Evolutionary conservation across 2,797 vertebrate species (phyloP).

Genomic region (Semaprochilodus insignis): DNA sequence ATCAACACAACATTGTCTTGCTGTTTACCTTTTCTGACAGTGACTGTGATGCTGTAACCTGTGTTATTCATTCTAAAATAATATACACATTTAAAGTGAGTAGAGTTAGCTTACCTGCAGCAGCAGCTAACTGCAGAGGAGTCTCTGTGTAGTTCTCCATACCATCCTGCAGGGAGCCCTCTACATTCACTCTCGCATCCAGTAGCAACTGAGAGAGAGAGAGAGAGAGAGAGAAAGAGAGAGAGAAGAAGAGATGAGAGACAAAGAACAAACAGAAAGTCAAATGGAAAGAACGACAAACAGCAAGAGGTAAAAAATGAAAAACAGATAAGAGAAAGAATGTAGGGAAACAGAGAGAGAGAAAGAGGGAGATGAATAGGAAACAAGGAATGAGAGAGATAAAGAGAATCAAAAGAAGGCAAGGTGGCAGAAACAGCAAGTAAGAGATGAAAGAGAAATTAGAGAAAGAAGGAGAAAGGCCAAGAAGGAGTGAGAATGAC

Average conservation of each 20-base stretch:
- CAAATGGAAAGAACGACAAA: background rate
- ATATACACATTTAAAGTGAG: too few relatives aligned
- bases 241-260: background rate
- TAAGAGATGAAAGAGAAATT: conserved; percentile 10
- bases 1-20: background rate
- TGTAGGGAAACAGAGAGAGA: background rate
- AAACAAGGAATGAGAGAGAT: conserved; percentile 51
- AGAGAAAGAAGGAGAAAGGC: background rate
- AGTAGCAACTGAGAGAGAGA: conserved; percentile 85
- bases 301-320: background rate
- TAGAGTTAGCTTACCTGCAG: conserved; percentile 84
- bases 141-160: conserved; percentile 99
- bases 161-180: conserved; percentile 92
- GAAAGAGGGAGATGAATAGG: background rate
- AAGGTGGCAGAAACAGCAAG: background rate
- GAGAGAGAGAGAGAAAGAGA: conserved; percentile 19
- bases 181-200: conserved; percentile 93
- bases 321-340: background rate
- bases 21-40: background rate
- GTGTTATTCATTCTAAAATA: too few relatives aligned
- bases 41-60: background rate
- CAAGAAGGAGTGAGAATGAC: conserved; percentile 6
- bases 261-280: background rate
- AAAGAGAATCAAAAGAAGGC: background rate
- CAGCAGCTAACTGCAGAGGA: conserved; percentile 93